Percentiles rank a stretch among this genome's conserved stretches.
These are phyloP conservation scores for Agrotis exclamationis DNA, from an alignment of 2,888 invertebrate species.

Conservation along the genomic window DNA sequence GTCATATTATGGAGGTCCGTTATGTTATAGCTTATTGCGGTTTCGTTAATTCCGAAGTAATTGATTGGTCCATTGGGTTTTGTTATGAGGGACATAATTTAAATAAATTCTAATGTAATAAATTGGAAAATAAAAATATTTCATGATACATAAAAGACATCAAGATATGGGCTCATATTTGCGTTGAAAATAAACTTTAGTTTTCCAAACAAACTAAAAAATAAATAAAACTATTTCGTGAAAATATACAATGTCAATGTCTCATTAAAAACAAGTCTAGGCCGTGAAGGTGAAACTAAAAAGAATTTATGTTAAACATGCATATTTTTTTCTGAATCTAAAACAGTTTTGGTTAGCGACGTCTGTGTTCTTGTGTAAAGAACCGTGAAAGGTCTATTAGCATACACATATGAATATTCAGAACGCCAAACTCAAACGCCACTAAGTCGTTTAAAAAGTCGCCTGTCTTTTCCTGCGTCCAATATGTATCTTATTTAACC, in stretches of 20 bases:
- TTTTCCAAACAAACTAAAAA: not conserved
- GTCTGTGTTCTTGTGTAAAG: conserved; percentile 30
- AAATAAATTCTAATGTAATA: not conserved
- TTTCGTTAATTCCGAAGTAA: conserved; percentile 40
- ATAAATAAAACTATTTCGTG: not conserved
- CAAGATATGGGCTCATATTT: not conserved
- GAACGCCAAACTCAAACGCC: conserved; percentile 67
- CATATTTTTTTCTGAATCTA: conserved; percentile 15
- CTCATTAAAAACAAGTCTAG: conserved; percentile 16
- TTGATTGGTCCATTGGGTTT: conserved; percentile 52
- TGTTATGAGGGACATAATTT: conserved; percentile 3
- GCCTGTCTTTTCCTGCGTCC: conserved; percentile 69
- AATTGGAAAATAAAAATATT: not conserved
- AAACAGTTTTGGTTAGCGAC: conserved; percentile 30
- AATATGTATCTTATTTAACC: conserved; percentile 73
- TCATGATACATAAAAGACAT: not conserved
- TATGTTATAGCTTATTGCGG: conserved; percentile 30
- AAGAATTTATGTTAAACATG: conserved; percentile 10
- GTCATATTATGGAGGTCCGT: conserved; percentile 23
- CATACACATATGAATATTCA: conserved; percentile 78
- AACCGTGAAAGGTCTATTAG: conserved; percentile 62
- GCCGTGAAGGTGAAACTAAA: conserved; percentile 8
- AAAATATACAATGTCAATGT: conserved; percentile 12
- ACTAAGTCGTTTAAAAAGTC: conserved; percentile 69
- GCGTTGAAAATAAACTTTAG: too few relatives aligned